These are phyloP conservation scores for Maconellicoccus hirsutus DNA, from an alignment of 1,140 invertebrate genomes.

Conservation along the genomic window DNA sequence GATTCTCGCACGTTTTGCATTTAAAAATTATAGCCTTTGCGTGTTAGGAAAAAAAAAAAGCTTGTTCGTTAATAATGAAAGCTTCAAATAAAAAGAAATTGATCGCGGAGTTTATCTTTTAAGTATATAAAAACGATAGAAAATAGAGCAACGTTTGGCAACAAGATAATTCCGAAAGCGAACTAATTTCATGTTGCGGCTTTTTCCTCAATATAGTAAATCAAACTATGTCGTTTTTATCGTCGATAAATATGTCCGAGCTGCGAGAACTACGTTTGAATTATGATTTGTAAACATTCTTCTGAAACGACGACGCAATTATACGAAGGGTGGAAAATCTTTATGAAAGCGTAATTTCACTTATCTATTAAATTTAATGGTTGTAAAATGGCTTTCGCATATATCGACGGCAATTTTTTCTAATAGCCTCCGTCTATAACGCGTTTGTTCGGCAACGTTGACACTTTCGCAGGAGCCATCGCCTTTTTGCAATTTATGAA, in stretches of 20 bases:
- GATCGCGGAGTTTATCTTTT: not conserved
- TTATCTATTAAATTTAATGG: not conserved
- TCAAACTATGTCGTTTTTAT: not conserved
- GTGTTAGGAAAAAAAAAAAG: no score
- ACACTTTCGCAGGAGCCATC: no score
- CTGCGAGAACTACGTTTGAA: not conserved
- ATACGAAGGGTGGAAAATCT: not conserved
- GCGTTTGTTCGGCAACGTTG: no score
- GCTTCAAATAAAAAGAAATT: no score
- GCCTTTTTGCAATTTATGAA: no score
- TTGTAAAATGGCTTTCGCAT: not conserved
- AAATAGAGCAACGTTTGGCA: not conserved
- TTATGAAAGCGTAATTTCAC: not conserved
- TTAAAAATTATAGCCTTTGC: no score
- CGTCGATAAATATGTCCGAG: not conserved
- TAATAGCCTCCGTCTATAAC: no score
- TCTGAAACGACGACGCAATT: not conserved
- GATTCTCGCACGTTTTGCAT: not conserved
- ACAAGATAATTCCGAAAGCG: not conserved
- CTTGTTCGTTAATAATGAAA: no score
- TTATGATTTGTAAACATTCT: slow-evolving; percentile 4
- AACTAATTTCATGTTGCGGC: not conserved
- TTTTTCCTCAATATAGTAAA: not conserved
- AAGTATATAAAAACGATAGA: not conserved
- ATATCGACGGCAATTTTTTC: no score